Evolutionary conservation across 2,888 invertebrate genomes (phyloP).

Genomic region (Melieria picta): DNA sequence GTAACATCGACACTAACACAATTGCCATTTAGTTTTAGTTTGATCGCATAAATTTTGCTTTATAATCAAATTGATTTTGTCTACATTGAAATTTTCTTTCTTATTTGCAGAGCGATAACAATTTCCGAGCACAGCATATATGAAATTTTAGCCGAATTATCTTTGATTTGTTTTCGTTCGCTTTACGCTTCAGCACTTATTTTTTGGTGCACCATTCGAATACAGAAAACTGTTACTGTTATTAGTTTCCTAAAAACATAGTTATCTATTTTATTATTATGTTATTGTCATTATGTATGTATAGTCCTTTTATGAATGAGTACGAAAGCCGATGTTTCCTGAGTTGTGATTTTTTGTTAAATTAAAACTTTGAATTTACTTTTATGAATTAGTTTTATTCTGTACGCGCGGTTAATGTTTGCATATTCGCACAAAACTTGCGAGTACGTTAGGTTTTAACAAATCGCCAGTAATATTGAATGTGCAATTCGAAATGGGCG

Average conservation of each 20-base stretch:
- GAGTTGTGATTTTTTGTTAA: conserved; percentile 18
- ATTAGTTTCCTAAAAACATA: neutral
- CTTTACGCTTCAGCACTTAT: conserved; percentile 27
- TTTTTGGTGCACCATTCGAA: conserved; percentile 18
- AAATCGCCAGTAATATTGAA: too few species aligned
- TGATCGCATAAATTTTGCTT: too few species aligned
- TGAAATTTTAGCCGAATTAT: conserved; percentile 11
- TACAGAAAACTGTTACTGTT: neutral
- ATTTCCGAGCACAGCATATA: conserved; percentile 25
- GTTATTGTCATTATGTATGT: neutral
- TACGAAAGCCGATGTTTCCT: conserved; percentile 3
- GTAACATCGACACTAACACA: too few species aligned
- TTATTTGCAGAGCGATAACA: conserved; percentile 33
- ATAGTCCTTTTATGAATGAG: neutral
- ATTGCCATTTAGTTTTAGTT: too few species aligned
- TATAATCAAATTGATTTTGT: neutral
- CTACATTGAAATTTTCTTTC: conserved; percentile 23
- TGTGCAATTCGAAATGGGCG: too few species aligned
- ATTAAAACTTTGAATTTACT: conserved; percentile 1
- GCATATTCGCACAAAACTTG: too few species aligned
- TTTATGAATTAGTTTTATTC: neutral
- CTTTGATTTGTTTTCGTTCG: conserved; percentile 20
- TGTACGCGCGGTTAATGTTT: neutral
- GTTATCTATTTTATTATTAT: neutral
- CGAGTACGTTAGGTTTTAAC: too few species aligned